Evolutionary conservation across 2,113 vertebrate species (phyloP).

Genomic region (Limanda limanda): DNA sequence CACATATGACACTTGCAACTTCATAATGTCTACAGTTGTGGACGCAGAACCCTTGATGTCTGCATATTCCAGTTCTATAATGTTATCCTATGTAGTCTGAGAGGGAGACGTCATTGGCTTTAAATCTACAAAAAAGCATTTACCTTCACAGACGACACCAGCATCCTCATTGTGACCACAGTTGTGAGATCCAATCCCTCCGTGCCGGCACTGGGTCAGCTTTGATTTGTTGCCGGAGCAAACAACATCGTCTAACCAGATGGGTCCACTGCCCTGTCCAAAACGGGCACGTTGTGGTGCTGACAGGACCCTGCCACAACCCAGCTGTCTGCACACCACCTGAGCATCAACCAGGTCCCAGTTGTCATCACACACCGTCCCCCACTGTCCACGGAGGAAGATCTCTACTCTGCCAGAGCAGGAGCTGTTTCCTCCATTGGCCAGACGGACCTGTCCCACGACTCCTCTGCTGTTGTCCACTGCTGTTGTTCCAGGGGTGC

Average conservation of each 20-base stretch:
- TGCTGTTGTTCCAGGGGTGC: too few species aligned
- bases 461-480: background rate
- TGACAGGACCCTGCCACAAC: constrained; percentile 35
- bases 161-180: too few species aligned
- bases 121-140: too few species aligned
- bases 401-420: too few species aligned
- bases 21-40: too few species aligned
- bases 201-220: constrained; percentile 9
- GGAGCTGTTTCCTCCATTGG: constrained; percentile 35
- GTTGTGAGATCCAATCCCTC: too few species aligned
- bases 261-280: constrained; percentile 60
- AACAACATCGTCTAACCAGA: constrained; percentile 54
- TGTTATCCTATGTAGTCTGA: too few species aligned
- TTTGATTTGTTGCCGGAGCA: constrained; percentile 42
- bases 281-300: background rate
- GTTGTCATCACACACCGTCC: constrained; percentile 10
- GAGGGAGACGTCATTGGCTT: too few species aligned
- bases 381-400: too few species aligned
- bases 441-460: constrained; percentile 63
- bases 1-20: constrained; percentile 3
- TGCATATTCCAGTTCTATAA: too few species aligned
- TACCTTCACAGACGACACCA: constrained; percentile 62
- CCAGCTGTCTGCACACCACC: too few species aligned
- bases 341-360: constrained; percentile 56
- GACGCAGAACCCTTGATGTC: too few species aligned